phyloP scores from a whole-genome alignment of 92 coral and sea anemone species.

The Umimayanthus kanabou region DNA sequence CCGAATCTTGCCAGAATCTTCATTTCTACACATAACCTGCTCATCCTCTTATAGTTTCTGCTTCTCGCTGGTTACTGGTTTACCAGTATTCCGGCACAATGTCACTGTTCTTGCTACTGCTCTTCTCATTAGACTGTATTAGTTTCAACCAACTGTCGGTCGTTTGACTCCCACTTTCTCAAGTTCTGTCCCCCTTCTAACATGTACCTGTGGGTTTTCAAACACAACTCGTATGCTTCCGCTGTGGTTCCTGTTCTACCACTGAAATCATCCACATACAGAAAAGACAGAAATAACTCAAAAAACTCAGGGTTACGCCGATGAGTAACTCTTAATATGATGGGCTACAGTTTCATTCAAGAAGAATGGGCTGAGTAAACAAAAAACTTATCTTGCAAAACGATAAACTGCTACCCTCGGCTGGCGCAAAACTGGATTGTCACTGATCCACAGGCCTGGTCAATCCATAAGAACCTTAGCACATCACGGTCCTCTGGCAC shows the following conservation, averaged over 20 bases:
- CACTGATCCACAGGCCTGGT: no score
- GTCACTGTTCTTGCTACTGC: constrained; percentile 5
- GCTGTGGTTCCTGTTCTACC: constrained; percentile 39
- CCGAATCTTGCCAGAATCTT: not conserved
- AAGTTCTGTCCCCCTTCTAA: constrained; percentile 39
- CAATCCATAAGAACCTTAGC: no score
- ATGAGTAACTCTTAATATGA: constrained; percentile 28
- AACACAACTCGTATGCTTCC: not conserved
- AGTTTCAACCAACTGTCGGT: not conserved
- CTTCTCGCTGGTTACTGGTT: no score
- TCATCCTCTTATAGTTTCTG: no score
- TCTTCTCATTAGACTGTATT: constrained; percentile 21
- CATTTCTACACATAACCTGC: no score
- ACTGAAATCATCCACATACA: constrained; percentile 32
- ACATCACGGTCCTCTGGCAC: no score
- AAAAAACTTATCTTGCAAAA: no score
- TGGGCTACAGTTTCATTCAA: constrained; percentile 45
- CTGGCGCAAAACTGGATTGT: not conserved
- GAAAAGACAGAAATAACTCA: constrained; percentile 19
- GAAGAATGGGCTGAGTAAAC: no score
- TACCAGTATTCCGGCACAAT: not conserved
- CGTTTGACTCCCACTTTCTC: constrained; percentile 54
- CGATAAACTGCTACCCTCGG: not conserved
- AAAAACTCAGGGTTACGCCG: constrained; percentile 43
- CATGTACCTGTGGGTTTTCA: constrained; percentile 34